Percentiles rank a stretch among this genome's conserved stretches.
Evolutionary conservation across 2,113 vertebrate species (phyloP).

Genomic region (Malurus elegans): DNA sequence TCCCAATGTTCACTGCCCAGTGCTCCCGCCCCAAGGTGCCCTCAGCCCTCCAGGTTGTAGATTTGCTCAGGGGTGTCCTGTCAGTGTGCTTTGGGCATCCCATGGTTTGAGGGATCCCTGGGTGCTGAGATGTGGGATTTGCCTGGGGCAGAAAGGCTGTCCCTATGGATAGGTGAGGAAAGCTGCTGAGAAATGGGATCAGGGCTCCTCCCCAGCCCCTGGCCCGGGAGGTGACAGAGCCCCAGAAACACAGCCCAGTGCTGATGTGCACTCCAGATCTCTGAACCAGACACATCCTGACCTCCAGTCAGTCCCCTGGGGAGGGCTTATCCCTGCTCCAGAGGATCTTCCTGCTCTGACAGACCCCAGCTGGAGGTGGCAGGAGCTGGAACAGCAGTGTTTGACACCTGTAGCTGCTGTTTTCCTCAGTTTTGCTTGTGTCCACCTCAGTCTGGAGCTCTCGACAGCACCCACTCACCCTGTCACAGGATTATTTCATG

Average conservation of each 20-base stretch:
- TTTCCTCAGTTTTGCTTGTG: accelerated
- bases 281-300: not conserved
- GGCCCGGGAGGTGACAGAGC: not conserved
- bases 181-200: not conserved
- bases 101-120: not conserved
- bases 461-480: not conserved
- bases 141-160: not conserved
- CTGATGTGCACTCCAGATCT: not conserved
- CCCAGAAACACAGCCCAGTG: not conserved
- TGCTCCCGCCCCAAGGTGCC: not conserved
- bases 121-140: not conserved
- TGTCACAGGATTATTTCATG: accelerated
- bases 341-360: not conserved
- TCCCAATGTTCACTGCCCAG: not conserved
- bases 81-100: accelerated
- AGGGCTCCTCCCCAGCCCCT: not conserved
- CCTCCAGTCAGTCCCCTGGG: not conserved
- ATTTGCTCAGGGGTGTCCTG: not conserved
- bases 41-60: not conserved
- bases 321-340: not conserved
- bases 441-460: not conserved
- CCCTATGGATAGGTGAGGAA: not conserved
- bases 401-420: not conserved
- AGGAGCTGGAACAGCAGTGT: not conserved
- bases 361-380: not conserved